Evolutionary conservation across 2,113 vertebrate genomes (phyloP), one percentile per base, ranked within the genome.

Genomic region (Leptobrachium leishanense): DNA sequence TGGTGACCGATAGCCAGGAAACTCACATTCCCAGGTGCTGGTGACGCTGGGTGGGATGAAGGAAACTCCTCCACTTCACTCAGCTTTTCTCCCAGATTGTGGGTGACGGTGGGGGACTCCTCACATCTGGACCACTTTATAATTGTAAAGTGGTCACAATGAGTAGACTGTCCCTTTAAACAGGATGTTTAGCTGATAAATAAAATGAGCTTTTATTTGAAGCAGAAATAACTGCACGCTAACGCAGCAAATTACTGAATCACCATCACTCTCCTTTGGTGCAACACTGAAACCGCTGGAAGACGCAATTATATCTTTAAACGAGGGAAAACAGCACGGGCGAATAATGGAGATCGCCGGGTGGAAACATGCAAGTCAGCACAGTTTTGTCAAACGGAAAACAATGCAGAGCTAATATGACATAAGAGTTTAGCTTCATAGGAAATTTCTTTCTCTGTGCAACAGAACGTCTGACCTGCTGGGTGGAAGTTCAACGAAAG

Each of bases 401-500:
- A 3, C 55, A 59, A 59, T 59, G 55, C 2, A 2, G 55, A 59
- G 6, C 55, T 12, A 59, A 59, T 10, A 59, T 59, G 55, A 68
- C 12, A 68, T 12, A 43, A 68, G 42, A 68, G 42, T 5, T 67
- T 41, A 64, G 10, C 62, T 75, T 65, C 12, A 41, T 12, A 75
- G 73, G 62, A 65, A 65, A 75, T 66, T 9, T 75, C 42, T 75
- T 12, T 59, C 55, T 59, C 9, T 13, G 6, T 59, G 40, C 43
- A 66, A 64, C 43, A 44, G 59, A 59, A 74, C 64, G 64, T 44
- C 5, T 6, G 9, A 74, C 57, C 55, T n/a, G 6, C 62, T 65
- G 13, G n/a, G 43, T 65, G 63, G 11, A 15, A 50, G 73, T 65
- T 66, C 62, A 75, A 75, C 73, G 39, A 75, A 65, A 63, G 62